phyloP scores from a whole-genome alignment of 2,113 vertebrate species.

The Clarias macrocephalus region DNA sequence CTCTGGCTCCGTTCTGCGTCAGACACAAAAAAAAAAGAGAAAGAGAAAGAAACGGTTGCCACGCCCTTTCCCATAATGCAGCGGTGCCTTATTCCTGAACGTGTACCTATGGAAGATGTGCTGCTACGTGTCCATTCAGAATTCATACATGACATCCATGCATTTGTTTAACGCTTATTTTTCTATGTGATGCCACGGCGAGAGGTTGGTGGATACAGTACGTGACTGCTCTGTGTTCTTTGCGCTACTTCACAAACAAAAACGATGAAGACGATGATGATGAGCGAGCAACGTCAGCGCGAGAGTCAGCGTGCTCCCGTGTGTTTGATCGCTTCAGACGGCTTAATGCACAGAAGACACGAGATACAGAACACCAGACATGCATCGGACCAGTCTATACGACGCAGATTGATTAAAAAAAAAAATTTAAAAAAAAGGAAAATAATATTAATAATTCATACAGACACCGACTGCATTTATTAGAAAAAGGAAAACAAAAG shows the following conservation, averaged over 20 bases:
- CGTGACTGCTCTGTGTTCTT: conserved; percentile 65
- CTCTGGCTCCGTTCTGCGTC: conserved; percentile 63
- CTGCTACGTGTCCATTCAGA: conserved; percentile 69
- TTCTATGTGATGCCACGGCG: conserved; percentile 68
- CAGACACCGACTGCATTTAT: conserved; percentile 65
- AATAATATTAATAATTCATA: conserved; percentile 61
- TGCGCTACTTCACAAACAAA: conserved; percentile 42
- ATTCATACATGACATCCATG: conserved; percentile 55
- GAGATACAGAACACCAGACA: conserved; percentile 71
- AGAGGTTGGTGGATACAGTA: conserved; percentile 55
- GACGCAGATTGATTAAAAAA: conserved; percentile 56
- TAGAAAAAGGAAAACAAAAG: conserved; percentile 31
- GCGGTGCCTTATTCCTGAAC: conserved; percentile 79
- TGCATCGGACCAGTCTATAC: conserved; percentile 76
- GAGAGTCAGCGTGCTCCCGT: conserved; percentile 61
- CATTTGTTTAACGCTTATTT: conserved; percentile 55
- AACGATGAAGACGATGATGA: conserved; percentile 47
- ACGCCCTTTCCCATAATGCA: conserved; percentile 71
- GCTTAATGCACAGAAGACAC: conserved; percentile 85
- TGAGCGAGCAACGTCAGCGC: conserved; percentile 45
- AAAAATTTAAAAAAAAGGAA: conserved; percentile 41
- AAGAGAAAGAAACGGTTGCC: conserved; percentile 50
- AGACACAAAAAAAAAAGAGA: conserved; percentile 64
- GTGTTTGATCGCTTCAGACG: conserved; percentile 66
- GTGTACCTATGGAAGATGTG: conserved; percentile 74